Conservation (phyloP, 2,113 vertebrate species). For the Protomyctophum bolini region DNA sequence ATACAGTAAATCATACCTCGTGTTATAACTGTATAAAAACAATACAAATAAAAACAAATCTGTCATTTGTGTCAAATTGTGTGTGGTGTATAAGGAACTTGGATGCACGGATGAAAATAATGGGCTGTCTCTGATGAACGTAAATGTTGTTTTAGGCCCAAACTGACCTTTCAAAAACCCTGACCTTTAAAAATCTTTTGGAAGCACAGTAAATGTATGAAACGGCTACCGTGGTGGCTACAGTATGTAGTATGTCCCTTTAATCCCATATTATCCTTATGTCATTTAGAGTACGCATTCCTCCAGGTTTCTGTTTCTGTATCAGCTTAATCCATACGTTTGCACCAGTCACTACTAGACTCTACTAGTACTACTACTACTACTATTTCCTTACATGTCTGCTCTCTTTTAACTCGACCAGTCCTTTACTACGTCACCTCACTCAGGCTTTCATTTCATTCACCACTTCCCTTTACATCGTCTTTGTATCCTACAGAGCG, state of each 20-base stretch:
- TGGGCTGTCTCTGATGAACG: not conserved
- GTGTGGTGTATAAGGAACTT: not conserved
- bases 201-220: constrained; percentile 15
- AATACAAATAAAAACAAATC: not conserved
- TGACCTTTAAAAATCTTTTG: constrained; percentile 1
- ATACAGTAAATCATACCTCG: too few relatives aligned
- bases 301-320: constrained; percentile 18
- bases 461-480: not conserved
- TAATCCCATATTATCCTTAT: constrained; percentile 40
- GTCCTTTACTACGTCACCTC: not conserved
- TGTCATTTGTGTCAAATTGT: not conserved
- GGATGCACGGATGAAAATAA: not conserved
- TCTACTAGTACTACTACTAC: constrained; percentile 3
- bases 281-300: constrained; percentile 44
- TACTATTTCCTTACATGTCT: constrained; percentile 1
- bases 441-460: too few relatives aligned
- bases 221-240: not conserved
- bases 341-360: not conserved
- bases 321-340: constrained; percentile 26
- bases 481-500: not conserved
- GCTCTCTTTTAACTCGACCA: not conserved
- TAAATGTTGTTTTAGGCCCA: not conserved
- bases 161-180: not conserved
- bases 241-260: constrained; percentile 22
- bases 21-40: not conserved